Conservation (phyloP, 2,888 invertebrate genomes). For the Cheilosia impressa region DNA sequence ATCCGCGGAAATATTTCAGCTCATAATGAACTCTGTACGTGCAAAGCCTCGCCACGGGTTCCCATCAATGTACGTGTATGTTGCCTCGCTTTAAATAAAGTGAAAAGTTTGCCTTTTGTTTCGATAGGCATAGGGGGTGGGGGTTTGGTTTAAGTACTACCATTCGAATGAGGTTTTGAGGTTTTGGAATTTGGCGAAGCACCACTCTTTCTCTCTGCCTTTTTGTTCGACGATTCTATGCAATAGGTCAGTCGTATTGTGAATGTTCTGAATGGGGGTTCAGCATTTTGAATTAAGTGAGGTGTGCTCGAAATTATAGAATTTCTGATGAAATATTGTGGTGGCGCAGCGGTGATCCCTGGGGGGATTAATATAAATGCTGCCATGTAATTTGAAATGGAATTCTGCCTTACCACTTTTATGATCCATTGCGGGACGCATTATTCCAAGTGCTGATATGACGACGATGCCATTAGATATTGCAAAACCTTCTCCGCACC, state of each 20-base stretch:
- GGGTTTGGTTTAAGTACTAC: slow-evolving; percentile 21
- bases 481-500: too few relatives aligned
- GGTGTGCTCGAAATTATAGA: neutral
- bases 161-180: slow-evolving; percentile 68
- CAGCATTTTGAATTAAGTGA: neutral
- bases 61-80: neutral
- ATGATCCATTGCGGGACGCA: too few relatives aligned
- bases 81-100: slow-evolving; percentile 38
- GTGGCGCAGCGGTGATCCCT: too few relatives aligned
- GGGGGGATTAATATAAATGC: too few relatives aligned
- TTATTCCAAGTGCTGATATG: too few relatives aligned
- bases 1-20: slow-evolving; percentile 53
- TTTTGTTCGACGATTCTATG: slow-evolving; percentile 9
- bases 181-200: slow-evolving; percentile 53
- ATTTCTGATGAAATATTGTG: neutral
- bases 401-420: too few relatives aligned
- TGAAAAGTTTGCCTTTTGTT: slow-evolving; percentile 30
- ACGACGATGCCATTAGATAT: too few relatives aligned
- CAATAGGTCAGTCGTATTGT: slow-evolving; percentile 10
- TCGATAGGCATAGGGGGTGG: neutral
- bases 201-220: neutral
- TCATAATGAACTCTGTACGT: slow-evolving; percentile 52
- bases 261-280: neutral
- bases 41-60: slow-evolving; percentile 16
- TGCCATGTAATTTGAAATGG: too few relatives aligned